phyloP scores from a whole-genome alignment of 1,140 invertebrate species.

The Linepithema humile region DNA sequence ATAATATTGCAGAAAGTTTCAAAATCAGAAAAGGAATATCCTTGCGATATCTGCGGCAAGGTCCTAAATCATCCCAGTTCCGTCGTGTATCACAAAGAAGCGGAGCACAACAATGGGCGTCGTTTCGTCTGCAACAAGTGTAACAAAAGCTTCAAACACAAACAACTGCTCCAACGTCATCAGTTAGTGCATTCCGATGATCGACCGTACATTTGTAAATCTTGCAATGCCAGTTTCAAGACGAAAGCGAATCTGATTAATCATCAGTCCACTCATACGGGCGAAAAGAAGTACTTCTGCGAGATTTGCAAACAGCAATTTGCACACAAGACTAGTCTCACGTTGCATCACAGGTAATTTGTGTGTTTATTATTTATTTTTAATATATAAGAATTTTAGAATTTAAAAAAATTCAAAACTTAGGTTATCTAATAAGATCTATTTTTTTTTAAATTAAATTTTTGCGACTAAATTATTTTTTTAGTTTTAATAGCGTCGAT shows the following conservation, averaged over 20 bases:
- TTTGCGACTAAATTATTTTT: background rate
- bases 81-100: slow-evolving; percentile 89
- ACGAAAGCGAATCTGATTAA: slow-evolving; percentile 89
- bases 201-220: slow-evolving; percentile 86
- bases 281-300: slow-evolving; percentile 90
- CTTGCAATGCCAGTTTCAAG: slow-evolving; percentile 88
- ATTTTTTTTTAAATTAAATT: background rate
- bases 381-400: background rate
- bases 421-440: background rate
- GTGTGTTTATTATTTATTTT: slow-evolving; percentile 14
- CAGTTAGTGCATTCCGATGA: slow-evolving; percentile 89
- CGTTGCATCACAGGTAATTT: slow-evolving; percentile 86
- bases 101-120: slow-evolving; percentile 87
- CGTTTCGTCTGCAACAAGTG: slow-evolving; percentile 89
- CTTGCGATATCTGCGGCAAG: slow-evolving; percentile 90
- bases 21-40: slow-evolving; percentile 84
- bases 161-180: slow-evolving; percentile 88
- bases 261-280: slow-evolving; percentile 88
- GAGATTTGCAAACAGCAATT: slow-evolving; percentile 91
- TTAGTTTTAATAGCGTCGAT: background rate
- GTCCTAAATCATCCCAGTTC: slow-evolving; percentile 87
- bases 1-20: slow-evolving; percentile 67
- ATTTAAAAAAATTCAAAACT: background rate
- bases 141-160: slow-evolving; percentile 89
- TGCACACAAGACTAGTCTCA: slow-evolving; percentile 90